phyloP scores from a whole-genome alignment of 2,797 vertebrate genomes.

The Helarctos malayanus region DNA sequence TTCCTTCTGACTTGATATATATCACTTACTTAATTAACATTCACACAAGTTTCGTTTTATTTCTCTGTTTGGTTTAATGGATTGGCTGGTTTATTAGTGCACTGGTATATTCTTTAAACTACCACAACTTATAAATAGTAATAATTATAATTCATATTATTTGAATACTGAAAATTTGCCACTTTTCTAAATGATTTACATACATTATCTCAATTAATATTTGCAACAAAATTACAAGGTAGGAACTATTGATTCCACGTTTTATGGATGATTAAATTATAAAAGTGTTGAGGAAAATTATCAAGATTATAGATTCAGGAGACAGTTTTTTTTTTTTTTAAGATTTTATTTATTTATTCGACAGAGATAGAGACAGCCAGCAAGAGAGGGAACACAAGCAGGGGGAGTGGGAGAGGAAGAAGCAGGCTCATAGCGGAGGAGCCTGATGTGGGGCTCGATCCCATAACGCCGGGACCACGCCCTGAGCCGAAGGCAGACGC shows the following conservation, averaged over 20 bases:
- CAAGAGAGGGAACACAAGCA: too few relatives aligned
- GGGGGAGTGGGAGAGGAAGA: too few relatives aligned
- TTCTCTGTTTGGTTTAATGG: neutral
- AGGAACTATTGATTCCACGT: neutral
- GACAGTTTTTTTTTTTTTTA: neutral
- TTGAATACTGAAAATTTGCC: neutral
- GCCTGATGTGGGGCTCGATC: too few relatives aligned
- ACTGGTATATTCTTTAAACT: neutral
- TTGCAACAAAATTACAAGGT: neutral
- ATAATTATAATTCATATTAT: neutral
- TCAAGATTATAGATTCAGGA: neutral
- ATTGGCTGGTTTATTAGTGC: neutral
- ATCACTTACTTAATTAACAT: neutral
- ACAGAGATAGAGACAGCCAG: too few relatives aligned
- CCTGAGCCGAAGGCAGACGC: too few relatives aligned
- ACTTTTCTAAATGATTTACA: neutral
- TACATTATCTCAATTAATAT: neutral
- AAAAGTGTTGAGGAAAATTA: neutral
- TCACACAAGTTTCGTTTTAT: neutral
- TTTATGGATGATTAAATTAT: neutral
- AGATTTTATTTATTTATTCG: too few relatives aligned
- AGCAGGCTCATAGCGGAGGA: too few relatives aligned
- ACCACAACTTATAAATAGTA: neutral
- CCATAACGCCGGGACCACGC: too few relatives aligned
- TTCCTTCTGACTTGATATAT: neutral